These are phyloP conservation scores for Holacanthus passer DNA, from an alignment of 2,113 vertebrate species.

Conservation along the genomic window DNA sequence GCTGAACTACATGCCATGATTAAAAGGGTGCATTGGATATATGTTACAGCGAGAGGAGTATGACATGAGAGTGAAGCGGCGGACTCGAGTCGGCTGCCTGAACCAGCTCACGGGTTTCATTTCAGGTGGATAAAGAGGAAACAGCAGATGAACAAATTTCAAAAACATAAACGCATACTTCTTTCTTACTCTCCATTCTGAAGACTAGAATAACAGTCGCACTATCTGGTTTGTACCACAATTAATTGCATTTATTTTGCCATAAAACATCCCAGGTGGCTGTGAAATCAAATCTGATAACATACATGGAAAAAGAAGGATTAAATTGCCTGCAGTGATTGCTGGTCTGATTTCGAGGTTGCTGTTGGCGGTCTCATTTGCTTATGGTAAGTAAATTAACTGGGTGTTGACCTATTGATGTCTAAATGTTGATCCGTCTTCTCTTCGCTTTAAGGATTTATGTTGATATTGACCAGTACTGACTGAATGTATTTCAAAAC, in stretches of 20 bases:
- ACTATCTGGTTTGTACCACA: background rate
- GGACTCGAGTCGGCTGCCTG: background rate
- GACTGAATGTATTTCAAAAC: conserved; percentile 21
- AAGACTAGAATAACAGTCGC: background rate
- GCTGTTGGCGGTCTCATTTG: conserved; percentile 3
- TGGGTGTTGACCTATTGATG: background rate
- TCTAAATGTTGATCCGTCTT: background rate
- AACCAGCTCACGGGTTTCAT: background rate
- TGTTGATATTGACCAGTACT: conserved; percentile 11
- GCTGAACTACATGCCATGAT: conserved; percentile 29
- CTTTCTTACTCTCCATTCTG: background rate
- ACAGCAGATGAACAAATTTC: background rate
- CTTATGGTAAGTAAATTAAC: conserved; percentile 8
- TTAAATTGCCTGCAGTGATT: background rate
- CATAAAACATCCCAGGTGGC: background rate
- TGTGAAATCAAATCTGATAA: conserved; percentile 2
- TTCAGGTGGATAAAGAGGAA: background rate
- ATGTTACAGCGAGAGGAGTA: background rate
- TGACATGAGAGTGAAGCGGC: background rate
- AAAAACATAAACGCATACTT: background rate
- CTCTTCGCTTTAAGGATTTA: conserved; percentile 28
- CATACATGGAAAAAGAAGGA: background rate
- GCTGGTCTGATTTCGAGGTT: no score
- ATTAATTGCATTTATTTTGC: no score
- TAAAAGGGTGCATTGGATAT: conserved; percentile 13